Percentiles rank a stretch among this genome's conserved stretches.
These are phyloP conservation scores for Steinernema hermaphroditum DNA, from an alignment of 2,888 invertebrate species.

Conservation along the genomic window DNA sequence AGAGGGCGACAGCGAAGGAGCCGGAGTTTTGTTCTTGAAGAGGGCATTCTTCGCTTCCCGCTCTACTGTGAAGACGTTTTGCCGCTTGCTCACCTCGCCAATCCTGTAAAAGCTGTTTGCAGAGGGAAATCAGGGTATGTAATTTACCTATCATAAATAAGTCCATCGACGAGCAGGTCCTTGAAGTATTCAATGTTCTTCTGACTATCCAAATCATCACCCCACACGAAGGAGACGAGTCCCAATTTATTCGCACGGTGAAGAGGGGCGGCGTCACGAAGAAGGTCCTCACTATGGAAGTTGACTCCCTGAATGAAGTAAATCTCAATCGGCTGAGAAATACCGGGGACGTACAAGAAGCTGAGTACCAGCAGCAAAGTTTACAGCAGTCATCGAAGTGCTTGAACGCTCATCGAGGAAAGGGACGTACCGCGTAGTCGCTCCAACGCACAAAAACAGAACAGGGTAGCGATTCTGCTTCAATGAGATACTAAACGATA, in stretches of 20 bases:
- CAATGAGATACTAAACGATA: slow-evolving; percentile 75
- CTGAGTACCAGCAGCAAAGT: slow-evolving; percentile 58
- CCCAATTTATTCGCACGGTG: slow-evolving; percentile 76
- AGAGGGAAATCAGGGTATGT: neutral
- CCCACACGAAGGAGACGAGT: slow-evolving; percentile 93
- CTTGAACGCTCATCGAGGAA: slow-evolving; percentile 45
- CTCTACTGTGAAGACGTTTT: slow-evolving; percentile 63
- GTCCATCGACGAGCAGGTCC: slow-evolving; percentile 85
- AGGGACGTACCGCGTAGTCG: slow-evolving; percentile 73
- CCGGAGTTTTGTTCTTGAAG: slow-evolving; percentile 33
- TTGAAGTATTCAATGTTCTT: slow-evolving; percentile 83
- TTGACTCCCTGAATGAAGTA: slow-evolving; percentile 77
- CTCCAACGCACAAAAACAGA: slow-evolving; percentile 85
- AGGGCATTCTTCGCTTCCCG: slow-evolving; percentile 43
- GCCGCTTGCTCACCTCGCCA: slow-evolving; percentile 57
- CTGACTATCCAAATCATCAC: slow-evolving; percentile 39
- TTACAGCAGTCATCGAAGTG: slow-evolving; percentile 61
- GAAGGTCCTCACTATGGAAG: slow-evolving; percentile 84
- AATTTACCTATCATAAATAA: slow-evolving; percentile 84
- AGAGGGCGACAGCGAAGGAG: slow-evolving; percentile 29
- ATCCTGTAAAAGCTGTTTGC: slow-evolving; percentile 47
- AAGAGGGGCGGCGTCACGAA: slow-evolving; percentile 75
- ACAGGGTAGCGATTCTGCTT: slow-evolving; percentile 97
- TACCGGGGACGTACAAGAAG: slow-evolving; percentile 41
- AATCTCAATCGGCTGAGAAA: neutral